Evolutionary conservation across 2,888 invertebrate species (phyloP).

Genomic region (Chalcosyrphus nemorum): DNA sequence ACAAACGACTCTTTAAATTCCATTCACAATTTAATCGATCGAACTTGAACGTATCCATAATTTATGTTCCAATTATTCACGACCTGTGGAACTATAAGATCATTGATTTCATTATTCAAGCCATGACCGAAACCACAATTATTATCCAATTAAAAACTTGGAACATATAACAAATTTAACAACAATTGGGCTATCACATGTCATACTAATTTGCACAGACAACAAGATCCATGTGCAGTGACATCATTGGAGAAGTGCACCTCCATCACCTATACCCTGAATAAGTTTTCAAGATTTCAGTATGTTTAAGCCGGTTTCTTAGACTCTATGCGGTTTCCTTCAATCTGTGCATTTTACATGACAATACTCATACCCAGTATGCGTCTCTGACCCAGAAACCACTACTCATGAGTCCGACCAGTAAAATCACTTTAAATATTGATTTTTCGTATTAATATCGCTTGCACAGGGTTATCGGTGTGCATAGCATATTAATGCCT

Average conservation of each 20-base stretch:
- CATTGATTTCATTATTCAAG: background rate
- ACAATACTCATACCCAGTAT: constrained; percentile 32
- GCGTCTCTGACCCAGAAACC: constrained; percentile 35
- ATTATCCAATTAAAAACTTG: background rate
- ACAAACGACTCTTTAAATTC: background rate
- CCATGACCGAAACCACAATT: background rate
- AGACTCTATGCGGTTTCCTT: constrained; percentile 27
- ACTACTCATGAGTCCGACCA: constrained; percentile 18
- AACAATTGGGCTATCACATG: background rate
- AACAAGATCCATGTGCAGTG: constrained; percentile 1
- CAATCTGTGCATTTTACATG: constrained; percentile 33
- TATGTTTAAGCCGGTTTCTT: constrained; percentile 15
- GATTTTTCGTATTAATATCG: constrained; percentile 64
- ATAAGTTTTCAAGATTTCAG: constrained; percentile 13
- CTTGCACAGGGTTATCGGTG: constrained; percentile 48
- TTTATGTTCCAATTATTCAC: background rate
- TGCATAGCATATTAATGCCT: constrained; percentile 55
- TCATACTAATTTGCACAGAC: background rate
- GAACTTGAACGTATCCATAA: background rate
- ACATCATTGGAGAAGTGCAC: constrained; percentile 19
- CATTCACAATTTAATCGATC: background rate
- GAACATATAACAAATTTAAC: background rate
- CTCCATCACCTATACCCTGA: constrained; percentile 6
- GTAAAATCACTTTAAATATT: constrained; percentile 43
- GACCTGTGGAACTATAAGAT: background rate